Conservation (phyloP, 2,888 invertebrate species). For the Sinohyriopsis cumingii region DNA sequence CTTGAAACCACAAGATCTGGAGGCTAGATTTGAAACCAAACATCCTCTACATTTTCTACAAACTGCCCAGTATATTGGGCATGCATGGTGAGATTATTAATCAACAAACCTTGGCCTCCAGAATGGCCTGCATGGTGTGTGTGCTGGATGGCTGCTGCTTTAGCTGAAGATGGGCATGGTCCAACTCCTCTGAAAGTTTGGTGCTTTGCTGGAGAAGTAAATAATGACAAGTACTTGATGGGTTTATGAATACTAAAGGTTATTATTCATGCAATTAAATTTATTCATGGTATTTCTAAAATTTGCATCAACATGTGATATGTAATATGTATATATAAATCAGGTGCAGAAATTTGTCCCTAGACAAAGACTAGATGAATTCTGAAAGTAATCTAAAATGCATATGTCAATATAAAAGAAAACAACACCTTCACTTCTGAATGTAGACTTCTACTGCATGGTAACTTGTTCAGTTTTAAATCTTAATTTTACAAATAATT, state of each 20-base stretch:
- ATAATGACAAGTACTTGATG: neutral
- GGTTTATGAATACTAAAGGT: neutral
- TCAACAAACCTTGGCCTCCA: conserved; percentile 67
- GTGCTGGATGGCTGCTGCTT: conserved; percentile 50
- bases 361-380: too few relatives aligned
- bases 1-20: too few relatives aligned
- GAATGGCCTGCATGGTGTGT: conserved; percentile 66
- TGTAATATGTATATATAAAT: too few relatives aligned
- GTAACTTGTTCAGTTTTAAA: too few relatives aligned
- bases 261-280: neutral
- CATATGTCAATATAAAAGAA: too few relatives aligned
- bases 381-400: too few relatives aligned
- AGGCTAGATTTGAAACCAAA: too few relatives aligned
- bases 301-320: neutral
- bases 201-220: conserved; percentile 43
- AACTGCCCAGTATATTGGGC: neutral
- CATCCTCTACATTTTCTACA: neutral
- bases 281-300: conserved; percentile 1
- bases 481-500: too few relatives aligned
- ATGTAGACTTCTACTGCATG: too few relatives aligned
- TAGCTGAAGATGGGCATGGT: conserved; percentile 45
- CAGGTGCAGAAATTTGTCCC: too few relatives aligned
- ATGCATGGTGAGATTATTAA: neutral
- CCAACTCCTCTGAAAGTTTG: conserved; percentile 46
- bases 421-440: too few relatives aligned